These are phyloP conservation scores for Prionace glauca DNA, from an alignment of 2,797 vertebrate species.

Conservation along the genomic window DNA sequence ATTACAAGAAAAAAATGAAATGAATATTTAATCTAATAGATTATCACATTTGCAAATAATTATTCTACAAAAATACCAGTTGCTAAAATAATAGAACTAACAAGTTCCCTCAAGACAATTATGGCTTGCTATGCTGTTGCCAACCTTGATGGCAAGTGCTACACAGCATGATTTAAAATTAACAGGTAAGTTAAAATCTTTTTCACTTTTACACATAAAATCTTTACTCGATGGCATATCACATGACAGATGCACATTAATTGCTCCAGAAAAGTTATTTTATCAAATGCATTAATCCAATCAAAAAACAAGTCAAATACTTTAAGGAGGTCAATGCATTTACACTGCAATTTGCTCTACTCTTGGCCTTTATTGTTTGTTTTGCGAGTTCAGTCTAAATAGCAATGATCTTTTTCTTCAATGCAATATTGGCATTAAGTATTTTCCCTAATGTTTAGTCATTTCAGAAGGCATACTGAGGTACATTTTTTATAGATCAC, in stretches of 20 bases:
- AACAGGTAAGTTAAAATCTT: not conserved
- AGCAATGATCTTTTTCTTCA: not conserved
- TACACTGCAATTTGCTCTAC: not conserved
- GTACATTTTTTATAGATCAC: not conserved
- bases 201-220: not conserved
- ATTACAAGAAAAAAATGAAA: not conserved
- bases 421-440: not conserved
- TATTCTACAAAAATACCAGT: not conserved
- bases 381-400: not conserved
- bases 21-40: not conserved
- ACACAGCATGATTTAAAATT: constrained; percentile 32
- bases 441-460: not conserved
- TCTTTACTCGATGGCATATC: not conserved
- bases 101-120: not conserved
- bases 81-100: not conserved
- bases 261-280: not conserved
- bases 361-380: not conserved
- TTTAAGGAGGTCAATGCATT: constrained; percentile 7
- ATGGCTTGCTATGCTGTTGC: constrained; percentile 21
- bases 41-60: not conserved
- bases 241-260: not conserved
- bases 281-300: not conserved
- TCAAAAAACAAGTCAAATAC: not conserved
- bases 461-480: not conserved
- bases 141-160: constrained; percentile 8